Conservation (phyloP, 2,797 vertebrate genomes). For the Sphaeramia orbicularis region DNA sequence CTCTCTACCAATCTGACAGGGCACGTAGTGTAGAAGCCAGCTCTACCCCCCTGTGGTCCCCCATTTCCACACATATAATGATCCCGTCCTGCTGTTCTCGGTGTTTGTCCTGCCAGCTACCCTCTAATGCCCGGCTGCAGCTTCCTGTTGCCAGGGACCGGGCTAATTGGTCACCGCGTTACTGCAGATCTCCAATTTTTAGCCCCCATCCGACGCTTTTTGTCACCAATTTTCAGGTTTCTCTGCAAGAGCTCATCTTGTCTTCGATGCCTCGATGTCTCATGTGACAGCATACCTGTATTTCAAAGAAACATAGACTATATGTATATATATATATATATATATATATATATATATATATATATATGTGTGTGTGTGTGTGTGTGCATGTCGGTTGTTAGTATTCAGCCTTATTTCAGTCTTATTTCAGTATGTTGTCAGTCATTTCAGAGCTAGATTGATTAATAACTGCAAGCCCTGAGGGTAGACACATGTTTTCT, state of each 20-base stretch:
- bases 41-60: conserved; percentile 23
- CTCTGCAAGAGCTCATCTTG: conserved; percentile 24
- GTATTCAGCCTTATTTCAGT: too few relatives aligned
- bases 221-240: conserved; percentile 38
- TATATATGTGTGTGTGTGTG: conserved; percentile 7
- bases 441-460: conserved; percentile 12
- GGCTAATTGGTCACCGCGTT: conserved; percentile 66
- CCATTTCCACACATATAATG: conserved; percentile 53
- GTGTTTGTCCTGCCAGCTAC: conserved; percentile 30
- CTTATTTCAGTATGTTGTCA: too few relatives aligned
- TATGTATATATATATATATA: conserved; percentile 1
- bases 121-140: conserved; percentile 28
- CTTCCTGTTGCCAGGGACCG: conserved; percentile 19
- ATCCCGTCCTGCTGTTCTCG: conserved; percentile 40
- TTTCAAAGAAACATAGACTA: conserved; percentile 14
- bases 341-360: neutral
- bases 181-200: conserved; percentile 27
- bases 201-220: conserved; percentile 19
- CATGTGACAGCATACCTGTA: conserved; percentile 21
- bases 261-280: conserved; percentile 33
- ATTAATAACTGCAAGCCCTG: conserved; percentile 2
- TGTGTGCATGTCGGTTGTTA: conserved; percentile 31
- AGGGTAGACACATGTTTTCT: neutral
- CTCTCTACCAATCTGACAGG: conserved; percentile 30
- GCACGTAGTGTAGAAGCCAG: conserved; percentile 40